Percentiles rank a stretch among this genome's conserved stretches.
Evolutionary conservation across 2,113 vertebrate genomes (phyloP).

Genomic region (Spheniscus mendiculus): DNA sequence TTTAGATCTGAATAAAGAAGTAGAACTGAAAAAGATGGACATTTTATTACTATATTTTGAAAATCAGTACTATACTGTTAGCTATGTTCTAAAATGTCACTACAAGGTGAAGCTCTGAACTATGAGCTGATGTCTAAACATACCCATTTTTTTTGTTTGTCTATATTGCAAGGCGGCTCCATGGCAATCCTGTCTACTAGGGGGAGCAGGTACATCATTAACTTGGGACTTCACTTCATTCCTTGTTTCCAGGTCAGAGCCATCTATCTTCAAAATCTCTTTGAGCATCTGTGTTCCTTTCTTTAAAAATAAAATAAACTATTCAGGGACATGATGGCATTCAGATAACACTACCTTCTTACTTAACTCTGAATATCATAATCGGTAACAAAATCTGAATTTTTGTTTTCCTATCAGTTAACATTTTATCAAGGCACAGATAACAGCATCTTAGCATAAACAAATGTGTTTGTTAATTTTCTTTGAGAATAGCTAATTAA

Average conservation of each 20-base stretch:
- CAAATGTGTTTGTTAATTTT: neutral
- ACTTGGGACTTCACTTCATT: conserved; percentile 63
- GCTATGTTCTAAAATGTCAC: neutral
- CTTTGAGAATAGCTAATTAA: neutral
- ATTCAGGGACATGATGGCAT: neutral
- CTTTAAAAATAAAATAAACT: conserved; percentile 70
- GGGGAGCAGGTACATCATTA: conserved; percentile 39
- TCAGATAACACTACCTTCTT: neutral
- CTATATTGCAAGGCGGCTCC: conserved; percentile 77
- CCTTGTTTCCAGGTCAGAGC: conserved; percentile 72
- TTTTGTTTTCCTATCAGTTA: neutral
- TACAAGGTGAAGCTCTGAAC: neutral
- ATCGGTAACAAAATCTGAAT: neutral
- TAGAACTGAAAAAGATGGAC: neutral
- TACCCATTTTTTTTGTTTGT: conserved; percentile 89
- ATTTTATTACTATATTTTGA: neutral
- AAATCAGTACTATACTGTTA: neutral
- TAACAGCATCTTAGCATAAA: neutral
- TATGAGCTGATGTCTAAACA: neutral
- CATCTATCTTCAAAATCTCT: conserved; percentile 97
- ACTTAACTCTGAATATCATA: neutral
- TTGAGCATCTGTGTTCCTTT: conserved; percentile 96
- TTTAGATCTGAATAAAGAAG: neutral
- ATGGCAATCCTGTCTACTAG: conserved; percentile 61
- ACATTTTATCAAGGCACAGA: neutral